Conservation (phyloP, 1,140 invertebrate species). For the Cephus cinctus region DNA sequence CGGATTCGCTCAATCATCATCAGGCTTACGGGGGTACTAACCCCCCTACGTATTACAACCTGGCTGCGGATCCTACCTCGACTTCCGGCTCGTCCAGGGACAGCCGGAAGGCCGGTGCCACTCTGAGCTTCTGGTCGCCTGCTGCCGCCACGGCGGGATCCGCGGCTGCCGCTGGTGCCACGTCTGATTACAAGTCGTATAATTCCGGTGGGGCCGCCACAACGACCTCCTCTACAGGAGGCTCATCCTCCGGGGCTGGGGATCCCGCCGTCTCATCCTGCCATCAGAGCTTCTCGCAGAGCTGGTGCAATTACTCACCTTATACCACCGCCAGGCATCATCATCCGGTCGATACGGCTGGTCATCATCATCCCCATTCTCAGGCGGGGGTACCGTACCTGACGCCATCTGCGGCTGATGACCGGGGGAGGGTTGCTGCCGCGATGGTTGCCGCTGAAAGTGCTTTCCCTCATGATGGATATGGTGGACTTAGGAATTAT, state of each 20-base stretch:
- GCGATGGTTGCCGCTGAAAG: conserved; percentile 65
- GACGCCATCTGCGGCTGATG: conserved; percentile 63
- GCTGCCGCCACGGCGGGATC: conserved; percentile 57
- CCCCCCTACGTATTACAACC: conserved; percentile 76
- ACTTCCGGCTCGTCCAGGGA: conserved; percentile 58
- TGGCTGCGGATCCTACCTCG: conserved; percentile 62
- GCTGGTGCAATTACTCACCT: conserved; percentile 73
- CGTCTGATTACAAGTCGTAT: conserved; percentile 64
- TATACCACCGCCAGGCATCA: conserved; percentile 65
- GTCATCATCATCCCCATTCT: conserved; percentile 58
- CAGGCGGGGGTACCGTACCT: conserved; percentile 61
- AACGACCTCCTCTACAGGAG: conserved; percentile 62
- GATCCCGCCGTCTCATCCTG: conserved; percentile 62
- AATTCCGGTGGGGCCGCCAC: conserved; percentile 55
- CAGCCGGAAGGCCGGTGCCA: conserved; percentile 57
- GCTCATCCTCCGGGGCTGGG: conserved; percentile 58
- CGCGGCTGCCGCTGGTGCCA: conserved; percentile 50
- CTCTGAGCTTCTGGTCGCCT: conserved; percentile 72
- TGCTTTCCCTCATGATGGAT: conserved; percentile 74
- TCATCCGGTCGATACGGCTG: conserved; percentile 55
- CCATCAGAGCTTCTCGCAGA: conserved; percentile 71
- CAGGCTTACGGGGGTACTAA: conserved; percentile 64
- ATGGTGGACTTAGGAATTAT: conserved; percentile 72
- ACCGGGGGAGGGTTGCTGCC: conserved; percentile 62
- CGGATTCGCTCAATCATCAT: conserved; percentile 66